phyloP scores from a whole-genome alignment of 2,797 vertebrate genomes.

The Hemibagrus guttatus region DNA sequence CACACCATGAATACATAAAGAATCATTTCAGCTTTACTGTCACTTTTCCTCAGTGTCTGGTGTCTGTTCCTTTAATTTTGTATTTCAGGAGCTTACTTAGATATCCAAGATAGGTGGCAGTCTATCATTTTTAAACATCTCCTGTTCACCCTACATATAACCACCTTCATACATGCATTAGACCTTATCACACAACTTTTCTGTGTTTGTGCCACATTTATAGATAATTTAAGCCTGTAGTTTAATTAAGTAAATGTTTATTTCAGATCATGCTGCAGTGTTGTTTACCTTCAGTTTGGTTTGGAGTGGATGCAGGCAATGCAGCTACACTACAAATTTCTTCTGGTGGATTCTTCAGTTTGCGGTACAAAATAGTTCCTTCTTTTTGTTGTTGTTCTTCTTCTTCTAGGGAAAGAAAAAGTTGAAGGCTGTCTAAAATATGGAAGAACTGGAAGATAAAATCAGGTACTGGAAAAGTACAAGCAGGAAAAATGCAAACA shows the following conservation, averaged over 20 bases:
- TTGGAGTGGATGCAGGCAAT: accelerated
- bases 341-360: slow-evolving; percentile 57
- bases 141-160: not conserved
- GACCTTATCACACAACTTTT: not conserved
- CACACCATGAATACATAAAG: not conserved
- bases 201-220: not conserved
- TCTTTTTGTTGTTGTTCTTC: slow-evolving; percentile 55
- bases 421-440: not conserved
- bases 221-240: not conserved
- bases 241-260: not conserved
- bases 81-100: not conserved
- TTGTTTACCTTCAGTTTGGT: slow-evolving; percentile 58
- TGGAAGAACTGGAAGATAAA: not conserved
- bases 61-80: slow-evolving; percentile 46
- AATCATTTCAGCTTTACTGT: not conserved
- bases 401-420: slow-evolving; percentile 43
- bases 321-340: slow-evolving; percentile 61
- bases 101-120: slow-evolving; percentile 3
- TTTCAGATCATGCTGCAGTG: not conserved
- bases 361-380: slow-evolving; percentile 53
- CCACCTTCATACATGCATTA: not conserved
- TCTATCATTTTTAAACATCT: not conserved
- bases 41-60: not conserved
- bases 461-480: not conserved
- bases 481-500: not conserved